These are phyloP conservation scores for Callionymus lyra DNA, from an alignment of 2,113 vertebrate species.

Conservation along the genomic window DNA sequence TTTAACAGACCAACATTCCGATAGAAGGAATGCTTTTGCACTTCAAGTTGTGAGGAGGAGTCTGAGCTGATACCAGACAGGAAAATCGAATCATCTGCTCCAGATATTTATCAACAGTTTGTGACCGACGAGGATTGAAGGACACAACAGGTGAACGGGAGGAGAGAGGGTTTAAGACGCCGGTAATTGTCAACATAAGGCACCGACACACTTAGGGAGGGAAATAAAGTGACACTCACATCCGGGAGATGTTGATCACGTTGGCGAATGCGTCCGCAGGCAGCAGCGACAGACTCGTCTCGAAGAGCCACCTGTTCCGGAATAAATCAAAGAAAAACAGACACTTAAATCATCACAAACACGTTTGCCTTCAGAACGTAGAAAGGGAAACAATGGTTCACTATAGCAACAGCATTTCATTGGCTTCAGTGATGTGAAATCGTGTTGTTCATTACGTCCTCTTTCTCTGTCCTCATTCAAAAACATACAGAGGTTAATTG, in stretches of 20 bases:
- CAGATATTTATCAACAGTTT: slow-evolving; percentile 29
- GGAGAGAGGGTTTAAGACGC: slow-evolving; percentile 2
- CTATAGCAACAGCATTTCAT: too few relatives aligned
- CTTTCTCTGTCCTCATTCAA: too few relatives aligned
- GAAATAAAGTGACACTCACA: slow-evolving; percentile 73
- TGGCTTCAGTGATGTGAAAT: too few relatives aligned
- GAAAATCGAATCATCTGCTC: too few relatives aligned
- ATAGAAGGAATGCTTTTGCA: slow-evolving; percentile 36
- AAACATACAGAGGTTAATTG: too few relatives aligned
- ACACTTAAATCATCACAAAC: slow-evolving; percentile 7
- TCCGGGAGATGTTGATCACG: slow-evolving; percentile 86
- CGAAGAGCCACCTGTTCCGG: slow-evolving; percentile 75
- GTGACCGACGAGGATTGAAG: slow-evolving; percentile 16
- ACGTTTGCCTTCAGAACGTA: too few relatives aligned
- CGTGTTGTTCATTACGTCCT: too few relatives aligned
- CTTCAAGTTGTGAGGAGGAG: slow-evolving; percentile 47
- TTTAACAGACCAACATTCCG: slow-evolving; percentile 39
- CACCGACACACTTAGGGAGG: neutral
- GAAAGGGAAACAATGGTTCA: too few relatives aligned
- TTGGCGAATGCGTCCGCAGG: slow-evolving; percentile 75
- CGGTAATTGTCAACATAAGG: neutral
- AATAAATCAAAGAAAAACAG: slow-evolving; percentile 2
- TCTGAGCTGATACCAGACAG: slow-evolving; percentile 42
- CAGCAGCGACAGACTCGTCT: slow-evolving; percentile 78
- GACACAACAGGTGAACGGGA: neutral